Evolutionary conservation across 2,888 invertebrate species (phyloP), one percentile per base, ranked within the genome.

Genomic region (Drosophila sordidula): DNA sequence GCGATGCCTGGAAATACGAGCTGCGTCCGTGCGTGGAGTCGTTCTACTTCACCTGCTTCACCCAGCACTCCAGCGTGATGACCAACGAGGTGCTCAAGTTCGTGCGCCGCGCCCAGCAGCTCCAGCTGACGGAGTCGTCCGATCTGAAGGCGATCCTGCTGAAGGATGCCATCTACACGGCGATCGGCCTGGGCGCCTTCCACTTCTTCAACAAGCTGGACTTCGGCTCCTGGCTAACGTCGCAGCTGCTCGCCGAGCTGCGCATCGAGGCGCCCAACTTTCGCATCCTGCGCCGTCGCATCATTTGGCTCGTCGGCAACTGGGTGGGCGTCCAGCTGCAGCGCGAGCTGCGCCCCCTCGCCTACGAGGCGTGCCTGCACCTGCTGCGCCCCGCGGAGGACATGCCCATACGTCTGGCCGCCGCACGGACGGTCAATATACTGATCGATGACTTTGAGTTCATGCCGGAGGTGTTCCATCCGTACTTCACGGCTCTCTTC

Each of bases 401-500:
- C 90, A 95, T 98, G 88, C 97, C 97, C 2, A 97, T 98, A 32
- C 94, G 97, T 85, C 93, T 98, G 68, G 96, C 98, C 2, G 96
- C 98, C 5, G 96, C 97, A 0, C 95, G 96, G 75, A 96, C 98
- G 0, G 93, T 99, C 5, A 95, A 96, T 90, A 94, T 95, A 81
- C 95, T 96, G 0, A 95, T 98, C 38, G 98, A 98, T 85, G 98
- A 98, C 92, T 98, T 98, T 93, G 97, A 97, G 90, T 99, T 98
- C 92, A 95, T 96, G 86, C 94, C 95, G 0, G 96, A 97, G 70
- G 95, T 96, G 90, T 98, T 98, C 91, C 93, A 95, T 70, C 97
- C 97, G 18, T 98, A 95, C 92, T 94, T 98, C 70, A 95, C 96
- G 64, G 94, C 95, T 26, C 94, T 95, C 4, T 97, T 98, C 89